A percentile compares a stretch with the other conserved stretches of the same genome.
phyloP scores from a whole-genome alignment of 2,797 vertebrate species.

The Clarias laeviceps region DNA sequence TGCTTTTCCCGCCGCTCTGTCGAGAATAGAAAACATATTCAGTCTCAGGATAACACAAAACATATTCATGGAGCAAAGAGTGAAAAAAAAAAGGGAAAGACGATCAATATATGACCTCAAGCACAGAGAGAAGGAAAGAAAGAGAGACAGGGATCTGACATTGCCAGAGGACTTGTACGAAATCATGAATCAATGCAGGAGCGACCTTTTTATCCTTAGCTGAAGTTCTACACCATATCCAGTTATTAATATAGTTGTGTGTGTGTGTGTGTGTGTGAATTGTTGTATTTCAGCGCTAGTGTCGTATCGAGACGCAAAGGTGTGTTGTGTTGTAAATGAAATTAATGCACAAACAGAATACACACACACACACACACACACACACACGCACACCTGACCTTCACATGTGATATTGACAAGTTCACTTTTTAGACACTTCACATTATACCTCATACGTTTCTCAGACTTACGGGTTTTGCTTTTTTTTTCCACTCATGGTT shows the following conservation, averaged over 20 bases:
- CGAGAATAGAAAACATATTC: constrained; percentile 43
- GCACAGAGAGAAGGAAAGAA: constrained; percentile 30
- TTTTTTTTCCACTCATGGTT: neutral
- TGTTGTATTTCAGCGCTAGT: neutral
- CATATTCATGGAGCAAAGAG: constrained; percentile 36
- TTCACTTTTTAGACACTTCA: neutral
- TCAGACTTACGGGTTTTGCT: neutral
- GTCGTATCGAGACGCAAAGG: neutral
- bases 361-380: neutral
- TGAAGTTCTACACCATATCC: constrained; percentile 41
- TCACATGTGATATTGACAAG: neutral
- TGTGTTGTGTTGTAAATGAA: neutral
- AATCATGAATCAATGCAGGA: constrained; percentile 43
- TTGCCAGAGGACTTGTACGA: constrained; percentile 48
- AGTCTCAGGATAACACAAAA: constrained; percentile 36
- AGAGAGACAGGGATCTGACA: constrained; percentile 44
- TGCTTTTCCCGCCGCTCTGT: constrained; percentile 12
- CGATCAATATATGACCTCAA: constrained; percentile 50
- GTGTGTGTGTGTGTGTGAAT: neutral
- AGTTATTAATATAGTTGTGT: constrained; percentile 36
- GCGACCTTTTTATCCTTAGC: constrained; percentile 40
- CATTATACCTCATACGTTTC: neutral
- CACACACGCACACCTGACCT: neutral
- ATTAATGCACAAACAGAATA: neutral
- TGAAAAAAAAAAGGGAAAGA: constrained; percentile 22